Conservation (phyloP, 2,888 invertebrate genomes). For the Erynnis tages region DNA sequence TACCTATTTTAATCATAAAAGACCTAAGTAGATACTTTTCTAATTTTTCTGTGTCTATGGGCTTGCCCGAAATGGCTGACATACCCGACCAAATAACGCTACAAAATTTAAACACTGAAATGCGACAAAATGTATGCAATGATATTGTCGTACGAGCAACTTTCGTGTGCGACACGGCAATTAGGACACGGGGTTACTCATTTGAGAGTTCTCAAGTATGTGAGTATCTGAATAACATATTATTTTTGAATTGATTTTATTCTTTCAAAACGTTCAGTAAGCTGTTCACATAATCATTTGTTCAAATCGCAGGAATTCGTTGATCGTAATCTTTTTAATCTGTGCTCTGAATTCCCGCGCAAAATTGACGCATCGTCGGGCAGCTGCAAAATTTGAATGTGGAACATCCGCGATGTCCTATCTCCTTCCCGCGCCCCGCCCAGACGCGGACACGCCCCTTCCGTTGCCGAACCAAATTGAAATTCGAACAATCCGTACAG, state of each 20-base stretch:
- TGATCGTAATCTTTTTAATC: slow-evolving; percentile 22
- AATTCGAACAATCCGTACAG: slow-evolving; percentile 53
- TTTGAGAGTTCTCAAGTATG: too few relatives aligned
- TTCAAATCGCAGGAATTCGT: slow-evolving; percentile 3
- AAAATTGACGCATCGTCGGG: slow-evolving; percentile 31
- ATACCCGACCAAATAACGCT: too few relatives aligned
- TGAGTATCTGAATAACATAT: too few relatives aligned
- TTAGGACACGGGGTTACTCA: too few relatives aligned
- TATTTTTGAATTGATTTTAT: neutral
- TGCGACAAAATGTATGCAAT: too few relatives aligned
- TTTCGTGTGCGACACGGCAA: too few relatives aligned
- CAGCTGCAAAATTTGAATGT: slow-evolving; percentile 47
- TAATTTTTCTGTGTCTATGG: too few relatives aligned
- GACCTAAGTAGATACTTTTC: too few relatives aligned
- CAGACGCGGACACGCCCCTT: slow-evolving; percentile 67
- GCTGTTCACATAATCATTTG: slow-evolving; percentile 9
- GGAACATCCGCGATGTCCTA: slow-evolving; percentile 53
- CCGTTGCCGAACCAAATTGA: slow-evolving; percentile 62
- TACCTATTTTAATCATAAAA: too few relatives aligned
- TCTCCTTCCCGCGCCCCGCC: slow-evolving; percentile 74
- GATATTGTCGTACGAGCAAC: too few relatives aligned
- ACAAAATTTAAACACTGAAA: too few relatives aligned
- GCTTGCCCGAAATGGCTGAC: too few relatives aligned
- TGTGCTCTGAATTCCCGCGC: slow-evolving; percentile 30
- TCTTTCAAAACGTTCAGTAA: neutral